These are phyloP conservation scores for roundworm (Caenorhabditis elegans) DNA, from an alignment of 1,140 invertebrate species.

Conservation along the genomic window WBcel235 BX284602.5:2020501-2021000, in stretches of 20 bases:
- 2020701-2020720: not conserved
- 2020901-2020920: not conserved
- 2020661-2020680: not conserved
- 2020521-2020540: no score
- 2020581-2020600: not conserved
- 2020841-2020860: not conserved
- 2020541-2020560: not conserved
- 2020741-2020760: not conserved
- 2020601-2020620: not conserved
- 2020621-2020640: not conserved
- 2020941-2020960: not conserved
- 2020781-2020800: not conserved
- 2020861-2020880: not conserved
- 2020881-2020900: not conserved
- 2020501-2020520: no score
- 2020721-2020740: not conserved
- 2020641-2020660: not conserved
- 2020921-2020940: not conserved
- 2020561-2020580: not conserved
- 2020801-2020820: not conserved
- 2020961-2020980: not conserved
- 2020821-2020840: not conserved
- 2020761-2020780: not conserved
- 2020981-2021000: not conserved
- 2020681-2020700: not conserved